These are phyloP conservation scores for Eulimnadia texana DNA, from an alignment of 1,140 invertebrate species.

Conservation along the genomic window DNA sequence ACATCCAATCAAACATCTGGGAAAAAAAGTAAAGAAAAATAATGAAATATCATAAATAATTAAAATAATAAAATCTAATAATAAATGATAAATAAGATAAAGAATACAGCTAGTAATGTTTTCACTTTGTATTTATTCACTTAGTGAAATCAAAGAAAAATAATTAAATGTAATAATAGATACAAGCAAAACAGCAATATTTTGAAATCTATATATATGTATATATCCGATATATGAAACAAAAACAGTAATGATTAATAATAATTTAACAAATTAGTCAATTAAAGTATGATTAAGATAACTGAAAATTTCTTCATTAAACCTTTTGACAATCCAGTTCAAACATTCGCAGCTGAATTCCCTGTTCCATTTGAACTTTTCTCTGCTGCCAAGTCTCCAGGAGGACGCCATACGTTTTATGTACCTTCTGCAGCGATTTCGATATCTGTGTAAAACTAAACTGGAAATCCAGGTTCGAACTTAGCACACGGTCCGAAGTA, in stretches of 20 bases:
- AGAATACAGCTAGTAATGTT: too few relatives aligned
- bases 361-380: slow-evolving; percentile 83
- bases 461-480: slow-evolving; percentile 53
- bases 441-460: slow-evolving; percentile 48
- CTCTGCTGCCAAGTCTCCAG: slow-evolving; percentile 87
- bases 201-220: too few relatives aligned
- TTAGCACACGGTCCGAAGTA: slow-evolving; percentile 18
- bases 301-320: not conserved
- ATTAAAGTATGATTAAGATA: not conserved
- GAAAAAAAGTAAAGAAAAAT: slow-evolving; percentile 24
- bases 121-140: not conserved
- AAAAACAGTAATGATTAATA: too few relatives aligned
- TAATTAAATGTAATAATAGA: not conserved
- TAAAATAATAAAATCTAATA: not conserved
- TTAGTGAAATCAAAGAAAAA: not conserved
- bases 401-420: slow-evolving; percentile 74
- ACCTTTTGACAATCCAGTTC: slow-evolving; percentile 95
- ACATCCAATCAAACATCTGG: slow-evolving; percentile 95
- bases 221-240: too few relatives aligned
- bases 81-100: too few relatives aligned
- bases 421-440: slow-evolving; percentile 63
- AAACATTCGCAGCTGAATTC: slow-evolving; percentile 83
- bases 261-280: too few relatives aligned
- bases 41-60: too few relatives aligned
- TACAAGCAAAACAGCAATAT: too few relatives aligned